phyloP scores from a whole-genome alignment of 1,140 invertebrate species.

The Drosophila nannoptera region DNA sequence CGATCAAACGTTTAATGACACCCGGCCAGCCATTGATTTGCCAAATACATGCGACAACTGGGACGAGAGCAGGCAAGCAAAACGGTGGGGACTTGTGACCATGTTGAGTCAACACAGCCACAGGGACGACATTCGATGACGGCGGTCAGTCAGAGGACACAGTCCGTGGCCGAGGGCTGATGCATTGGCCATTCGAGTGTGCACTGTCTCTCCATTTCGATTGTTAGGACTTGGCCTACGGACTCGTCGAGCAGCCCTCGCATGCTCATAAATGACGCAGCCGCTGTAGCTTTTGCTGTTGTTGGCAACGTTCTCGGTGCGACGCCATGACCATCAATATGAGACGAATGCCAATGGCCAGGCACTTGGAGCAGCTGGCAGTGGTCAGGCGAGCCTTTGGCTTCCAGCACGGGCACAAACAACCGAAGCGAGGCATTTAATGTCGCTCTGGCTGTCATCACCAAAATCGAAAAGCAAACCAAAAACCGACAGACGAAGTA shows the following conservation, averaged over 20 bases:
- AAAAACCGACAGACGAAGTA: slow-evolving; percentile 27
- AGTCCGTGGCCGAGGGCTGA: slow-evolving; percentile 44
- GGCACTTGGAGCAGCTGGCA: slow-evolving; percentile 43
- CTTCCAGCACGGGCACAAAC: slow-evolving; percentile 65
- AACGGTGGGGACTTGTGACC: slow-evolving; percentile 26
- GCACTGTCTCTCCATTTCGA: background rate
- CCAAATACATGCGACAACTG: slow-evolving; percentile 60
- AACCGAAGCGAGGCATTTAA: slow-evolving; percentile 75
- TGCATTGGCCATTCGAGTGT: background rate
- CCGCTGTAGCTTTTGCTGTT: slow-evolving; percentile 7
- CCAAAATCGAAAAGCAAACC: slow-evolving; percentile 72
- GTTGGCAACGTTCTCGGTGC: slow-evolving; percentile 9
- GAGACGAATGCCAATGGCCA: slow-evolving; percentile 48
- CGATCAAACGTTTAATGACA: slow-evolving; percentile 77
- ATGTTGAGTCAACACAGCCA: slow-evolving; percentile 69
- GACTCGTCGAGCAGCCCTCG: slow-evolving; percentile 49
- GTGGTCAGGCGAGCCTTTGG: slow-evolving; percentile 40
- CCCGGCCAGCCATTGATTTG: slow-evolving; percentile 74
- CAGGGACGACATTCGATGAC: slow-evolving; percentile 53
- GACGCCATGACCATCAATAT: slow-evolving; percentile 70
- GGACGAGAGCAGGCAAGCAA: slow-evolving; percentile 12
- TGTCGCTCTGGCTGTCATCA: slow-evolving; percentile 74
- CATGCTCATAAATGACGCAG: slow-evolving; percentile 39
- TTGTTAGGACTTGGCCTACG: background rate
- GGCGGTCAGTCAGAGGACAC: slow-evolving; percentile 59